Evolutionary conservation across 2,113 vertebrate species (phyloP).

Genomic region (Aramus guarauna): DNA sequence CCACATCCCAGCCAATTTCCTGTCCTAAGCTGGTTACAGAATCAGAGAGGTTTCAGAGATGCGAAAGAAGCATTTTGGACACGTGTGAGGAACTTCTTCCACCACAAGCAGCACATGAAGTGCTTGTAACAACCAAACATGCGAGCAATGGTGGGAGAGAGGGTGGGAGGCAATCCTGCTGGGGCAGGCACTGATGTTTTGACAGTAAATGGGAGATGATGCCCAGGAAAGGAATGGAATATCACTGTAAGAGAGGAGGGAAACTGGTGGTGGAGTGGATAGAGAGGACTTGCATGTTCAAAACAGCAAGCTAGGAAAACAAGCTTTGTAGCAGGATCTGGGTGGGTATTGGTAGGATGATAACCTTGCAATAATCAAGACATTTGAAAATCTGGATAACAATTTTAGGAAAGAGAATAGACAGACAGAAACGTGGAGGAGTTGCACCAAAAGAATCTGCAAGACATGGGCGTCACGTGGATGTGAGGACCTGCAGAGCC

Average conservation of each 20-base stretch:
- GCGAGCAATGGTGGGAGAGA: neutral
- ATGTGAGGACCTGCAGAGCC: neutral
- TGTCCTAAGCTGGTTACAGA: neutral
- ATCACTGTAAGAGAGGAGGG: neutral
- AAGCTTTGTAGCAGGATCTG: neutral
- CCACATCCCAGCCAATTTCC: neutral
- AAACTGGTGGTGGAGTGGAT: neutral
- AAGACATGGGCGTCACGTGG: neutral
- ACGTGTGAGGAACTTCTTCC: neutral
- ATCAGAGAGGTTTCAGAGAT: neutral
- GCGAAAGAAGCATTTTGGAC: neutral
- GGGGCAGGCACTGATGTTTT: neutral
- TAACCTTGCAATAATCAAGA: neutral
- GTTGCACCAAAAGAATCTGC: neutral
- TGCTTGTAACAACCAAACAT: neutral
- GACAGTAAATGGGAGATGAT: neutral
- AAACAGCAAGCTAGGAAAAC: neutral
- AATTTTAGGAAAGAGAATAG: neutral
- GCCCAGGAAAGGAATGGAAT: neutral
- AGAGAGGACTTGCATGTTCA: neutral
- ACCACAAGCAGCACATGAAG: neutral
- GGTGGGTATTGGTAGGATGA: neutral
- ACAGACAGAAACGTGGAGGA: neutral
- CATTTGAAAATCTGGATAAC: neutral
- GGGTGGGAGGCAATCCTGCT: constrained; percentile 28